These are phyloP conservation scores for Gallinago jamesoni DNA, from an alignment of 2,113 vertebrate genomes.

Conservation along the genomic window DNA sequence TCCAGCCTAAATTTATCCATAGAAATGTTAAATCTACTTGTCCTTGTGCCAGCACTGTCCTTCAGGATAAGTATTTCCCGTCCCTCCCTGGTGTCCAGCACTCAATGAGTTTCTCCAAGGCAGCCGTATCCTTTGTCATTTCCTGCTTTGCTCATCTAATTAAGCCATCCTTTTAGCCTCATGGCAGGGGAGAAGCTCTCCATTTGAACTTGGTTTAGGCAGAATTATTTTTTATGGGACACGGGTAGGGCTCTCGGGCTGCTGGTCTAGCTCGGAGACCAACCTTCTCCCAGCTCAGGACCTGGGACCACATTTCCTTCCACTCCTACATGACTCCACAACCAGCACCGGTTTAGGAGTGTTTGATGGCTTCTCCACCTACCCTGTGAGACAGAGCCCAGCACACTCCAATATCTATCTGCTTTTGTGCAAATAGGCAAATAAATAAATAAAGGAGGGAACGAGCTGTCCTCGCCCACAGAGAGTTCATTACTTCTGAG, in stretches of 20 bases:
- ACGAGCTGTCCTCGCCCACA: not conserved
- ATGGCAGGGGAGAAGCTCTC: not conserved
- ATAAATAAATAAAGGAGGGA: not conserved
- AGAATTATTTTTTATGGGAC: not conserved
- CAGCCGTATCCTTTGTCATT: not conserved
- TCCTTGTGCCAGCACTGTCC: not conserved
- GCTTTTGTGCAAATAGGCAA: fast-evolving
- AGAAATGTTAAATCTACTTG: not conserved
- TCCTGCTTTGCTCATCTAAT: not conserved
- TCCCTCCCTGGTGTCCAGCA: not conserved
- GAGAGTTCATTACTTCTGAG: not conserved
- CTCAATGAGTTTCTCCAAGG: fast-evolving
- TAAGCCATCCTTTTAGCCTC: not conserved
- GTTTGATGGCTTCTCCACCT: not conserved
- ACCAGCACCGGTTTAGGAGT: fast-evolving
- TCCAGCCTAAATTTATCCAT: not conserved
- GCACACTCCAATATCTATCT: fast-evolving
- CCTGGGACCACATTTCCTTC: fast-evolving
- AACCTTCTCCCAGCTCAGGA: not conserved
- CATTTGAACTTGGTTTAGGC: fast-evolving
- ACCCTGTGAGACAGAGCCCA: not conserved
- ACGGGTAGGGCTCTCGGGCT: fast-evolving
- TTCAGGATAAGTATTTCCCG: not conserved
- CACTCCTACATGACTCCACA: fast-evolving
- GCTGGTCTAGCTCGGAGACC: not conserved